Conservation (phyloP, 2,113 vertebrate genomes). For the Chunga burmeisteri region DNA sequence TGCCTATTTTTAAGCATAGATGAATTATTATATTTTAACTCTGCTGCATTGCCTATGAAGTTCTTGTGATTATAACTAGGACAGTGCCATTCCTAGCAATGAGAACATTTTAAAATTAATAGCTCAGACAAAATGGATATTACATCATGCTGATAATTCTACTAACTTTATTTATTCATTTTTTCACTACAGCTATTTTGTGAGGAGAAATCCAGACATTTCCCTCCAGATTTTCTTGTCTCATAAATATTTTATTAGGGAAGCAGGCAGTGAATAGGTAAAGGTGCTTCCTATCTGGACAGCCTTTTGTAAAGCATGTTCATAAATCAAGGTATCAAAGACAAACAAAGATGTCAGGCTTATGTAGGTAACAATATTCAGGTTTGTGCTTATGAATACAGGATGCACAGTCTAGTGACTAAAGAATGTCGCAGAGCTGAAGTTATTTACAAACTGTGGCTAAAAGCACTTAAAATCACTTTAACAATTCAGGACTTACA, state of each 20-base stretch:
- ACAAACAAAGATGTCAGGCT: background rate
- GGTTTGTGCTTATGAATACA: background rate
- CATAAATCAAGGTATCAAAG: background rate
- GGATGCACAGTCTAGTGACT: background rate
- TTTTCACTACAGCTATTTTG: background rate
- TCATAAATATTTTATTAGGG: background rate
- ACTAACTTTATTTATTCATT: background rate
- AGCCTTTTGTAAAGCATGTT: background rate
- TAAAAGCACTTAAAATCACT: background rate
- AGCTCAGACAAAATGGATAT: background rate
- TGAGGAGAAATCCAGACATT: background rate
- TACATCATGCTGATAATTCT: background rate
- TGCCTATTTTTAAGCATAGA: background rate
- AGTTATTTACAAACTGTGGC: background rate
- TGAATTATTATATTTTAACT: background rate
- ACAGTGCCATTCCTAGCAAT: background rate
- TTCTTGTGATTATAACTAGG: background rate
- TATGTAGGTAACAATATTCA: background rate
- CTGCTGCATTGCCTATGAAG: background rate
- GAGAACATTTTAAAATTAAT: background rate
- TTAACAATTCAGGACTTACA: background rate
- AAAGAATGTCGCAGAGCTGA: background rate
- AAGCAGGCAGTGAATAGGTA: background rate
- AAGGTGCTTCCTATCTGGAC: background rate
- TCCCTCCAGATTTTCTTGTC: background rate